Evolutionary conservation across 2,888 invertebrate genomes (phyloP), one percentile per base, ranked within the genome.

Genomic region (Synergus japonicus): DNA sequence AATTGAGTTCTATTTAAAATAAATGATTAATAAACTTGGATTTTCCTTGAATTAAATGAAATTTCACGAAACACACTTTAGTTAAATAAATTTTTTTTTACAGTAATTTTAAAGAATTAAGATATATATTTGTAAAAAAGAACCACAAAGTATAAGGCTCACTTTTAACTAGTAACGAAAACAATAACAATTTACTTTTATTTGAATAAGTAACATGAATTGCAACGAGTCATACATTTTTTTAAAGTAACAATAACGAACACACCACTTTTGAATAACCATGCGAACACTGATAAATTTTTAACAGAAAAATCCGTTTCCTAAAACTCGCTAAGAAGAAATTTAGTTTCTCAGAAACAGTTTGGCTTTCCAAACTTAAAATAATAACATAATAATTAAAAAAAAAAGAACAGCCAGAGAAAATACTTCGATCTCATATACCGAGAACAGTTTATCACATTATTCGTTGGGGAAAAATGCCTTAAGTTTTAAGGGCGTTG

Each of bases 351-450:
- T 44, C 4, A 22, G 12, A 22, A 60, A 60, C 9, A 22, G 10
- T 66, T 66, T 66, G 9, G 15, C 10, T 18, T 66, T 69, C n/a
- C 29, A 54, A n/a, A 54, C 15, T 1, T 73, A 37, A 54, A 22
- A 60, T 37, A 37, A 37, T 37, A 37, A 37, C 4, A 4, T 37
- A 54, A n/a, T 8, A 54, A 54, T 4, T 5, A 44, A 10, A 44
- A 44, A n/a, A 13, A 54, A n/a, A 54, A 67, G 46, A 22, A 67
- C 18, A 44, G 66, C 12, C 18, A 43, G 44, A 22, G 41, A 66
- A 67, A 69, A 69, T 67, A 67, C 46, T 69, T 64, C 13, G 64
- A 41, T 64, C 64, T 64, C 64, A 64, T n/a, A 54, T 37, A 15
- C 8, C 2, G 64, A 64, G 64, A 43, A 66, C 65, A 41, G 18